A percentile compares a stretch with the other conserved stretches of the same genome.
Evolutionary conservation across 2,888 invertebrate species (phyloP).

Genomic region (Eueremaeus valkanovi): DNA sequence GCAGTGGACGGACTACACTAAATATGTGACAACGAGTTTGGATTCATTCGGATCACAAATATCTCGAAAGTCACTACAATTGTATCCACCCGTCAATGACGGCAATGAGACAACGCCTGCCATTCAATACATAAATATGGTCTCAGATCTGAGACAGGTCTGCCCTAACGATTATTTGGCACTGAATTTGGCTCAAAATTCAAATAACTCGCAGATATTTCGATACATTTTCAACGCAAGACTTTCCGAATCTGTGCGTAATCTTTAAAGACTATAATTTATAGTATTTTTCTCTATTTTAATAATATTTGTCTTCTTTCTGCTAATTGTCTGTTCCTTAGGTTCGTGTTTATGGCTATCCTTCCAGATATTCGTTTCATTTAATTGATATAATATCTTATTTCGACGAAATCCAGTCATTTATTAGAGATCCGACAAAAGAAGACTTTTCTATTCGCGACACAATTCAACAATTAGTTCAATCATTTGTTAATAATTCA

Average conservation of each 20-base stretch:
- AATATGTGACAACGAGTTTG: slow-evolving; percentile 49
- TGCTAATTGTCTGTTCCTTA: neutral
- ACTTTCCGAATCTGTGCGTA: slow-evolving; percentile 48
- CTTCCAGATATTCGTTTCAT: slow-evolving; percentile 46
- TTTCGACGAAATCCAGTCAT: slow-evolving; percentile 45
- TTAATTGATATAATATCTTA: slow-evolving; percentile 49
- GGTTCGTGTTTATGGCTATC: slow-evolving; percentile 36
- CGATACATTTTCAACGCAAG: slow-evolving; percentile 49
- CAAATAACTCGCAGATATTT: slow-evolving; percentile 47
- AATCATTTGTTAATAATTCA: slow-evolving; percentile 47
- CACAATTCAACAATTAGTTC: slow-evolving; percentile 48
- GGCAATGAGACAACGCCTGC: slow-evolving; percentile 47
- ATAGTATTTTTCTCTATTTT: too few species aligned
- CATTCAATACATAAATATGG: slow-evolving; percentile 50
- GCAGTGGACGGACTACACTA: slow-evolving; percentile 49
- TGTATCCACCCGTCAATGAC: slow-evolving; percentile 40
- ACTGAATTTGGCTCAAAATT: slow-evolving; percentile 42
- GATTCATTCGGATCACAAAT: slow-evolving; percentile 48
- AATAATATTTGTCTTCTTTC: too few species aligned
- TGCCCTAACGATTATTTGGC: slow-evolving; percentile 49
- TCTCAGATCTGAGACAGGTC: slow-evolving; percentile 49
- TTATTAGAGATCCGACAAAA: slow-evolving; percentile 45
- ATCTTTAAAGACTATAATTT: too few species aligned
- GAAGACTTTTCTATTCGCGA: slow-evolving; percentile 47
- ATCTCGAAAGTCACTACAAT: slow-evolving; percentile 43